Percentiles rank a stretch among this genome's conserved stretches.
Evolutionary conservation across 2,888 invertebrate genomes (phyloP).

Genomic region (Acanthosepion esculentum): DNA sequence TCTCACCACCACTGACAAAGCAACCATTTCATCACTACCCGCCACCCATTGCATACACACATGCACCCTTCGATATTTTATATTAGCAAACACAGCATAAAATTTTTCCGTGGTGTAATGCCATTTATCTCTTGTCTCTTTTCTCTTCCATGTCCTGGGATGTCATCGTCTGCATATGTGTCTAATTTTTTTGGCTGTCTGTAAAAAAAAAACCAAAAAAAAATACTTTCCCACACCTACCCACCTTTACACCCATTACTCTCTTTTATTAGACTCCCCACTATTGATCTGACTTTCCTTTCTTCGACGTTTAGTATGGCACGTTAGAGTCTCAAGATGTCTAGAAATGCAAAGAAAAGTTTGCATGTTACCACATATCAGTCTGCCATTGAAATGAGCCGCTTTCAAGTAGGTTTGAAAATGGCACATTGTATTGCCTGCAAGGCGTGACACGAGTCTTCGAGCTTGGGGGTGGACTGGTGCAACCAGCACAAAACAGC

Average conservation of each 20-base stretch:
- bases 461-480: conserved; percentile 1
- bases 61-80: background rate
- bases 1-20: background rate
- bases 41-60: background rate
- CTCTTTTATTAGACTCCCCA: background rate
- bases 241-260: background rate
- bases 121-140: background rate
- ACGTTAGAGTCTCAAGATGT: conserved; percentile 33
- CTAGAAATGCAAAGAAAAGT: conserved; percentile 1
- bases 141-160: conserved; percentile 22
- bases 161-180: conserved; percentile 33
- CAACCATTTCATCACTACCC: background rate
- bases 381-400: background rate
- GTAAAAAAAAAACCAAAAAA: background rate
- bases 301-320: background rate
- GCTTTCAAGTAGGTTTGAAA: conserved; percentile 23
- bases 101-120: background rate
- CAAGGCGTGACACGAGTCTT: conserved; percentile 14
- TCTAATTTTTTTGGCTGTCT: background rate
- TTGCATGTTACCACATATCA: conserved; percentile 33
- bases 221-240: background rate
- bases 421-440: conserved; percentile 20
- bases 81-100: conserved; percentile 17
- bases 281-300: background rate
- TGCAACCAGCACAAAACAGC: background rate